Evolutionary conservation across 2,797 vertebrate genomes (phyloP), one percentile per base, ranked within the genome.

Genomic region (Artibeus lituratus): DNA sequence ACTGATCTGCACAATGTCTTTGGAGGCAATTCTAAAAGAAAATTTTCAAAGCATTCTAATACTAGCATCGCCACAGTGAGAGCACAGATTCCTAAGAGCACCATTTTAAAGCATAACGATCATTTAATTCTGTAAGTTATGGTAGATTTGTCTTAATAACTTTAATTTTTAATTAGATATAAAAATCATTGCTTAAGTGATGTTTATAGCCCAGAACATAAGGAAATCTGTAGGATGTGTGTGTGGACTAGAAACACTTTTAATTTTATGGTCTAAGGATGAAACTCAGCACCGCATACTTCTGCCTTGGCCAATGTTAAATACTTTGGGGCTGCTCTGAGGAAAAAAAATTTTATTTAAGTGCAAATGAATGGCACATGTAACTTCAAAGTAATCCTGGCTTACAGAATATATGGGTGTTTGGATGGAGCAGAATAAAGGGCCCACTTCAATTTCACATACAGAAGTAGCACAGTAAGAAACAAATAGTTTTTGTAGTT

Each of bases 161-260:
- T 32, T 87, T 76, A 37, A 24, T 77, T 94, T 93, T n/a, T 91
- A 55, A 88, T 74, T 80, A 69, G 59, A 72, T 70, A 62, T 90
- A 74, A 88, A 96, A 95, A 87, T n/a, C 42, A 94, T 35, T 81
- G 55, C 29, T 91, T 76, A 81, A 94, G 73, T 67, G 85, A 55
- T 91, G 77, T n/a, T 53, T 65, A 42, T 49, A 87, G 70, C 21
- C 53, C 73, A 83, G 3, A 70, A 85, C 44, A 32, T 37, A 39
- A 93, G 51, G 53, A 91, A 62, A 42, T 42, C 3, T 90, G 37
- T 51, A 90, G 59, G 87, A 51, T 39, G n/a, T 3, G 29, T 83
- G 51, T 44, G 32, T 57, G 51, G 69, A 3, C 74, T 24, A 15
- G 65, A 62, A 51, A 85, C 19, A 57, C 26, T 89, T 69, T 88